These are phyloP conservation scores for Megastigmus dorsalis DNA, from an alignment of 2,888 invertebrate genomes.

Conservation along the genomic window DNA sequence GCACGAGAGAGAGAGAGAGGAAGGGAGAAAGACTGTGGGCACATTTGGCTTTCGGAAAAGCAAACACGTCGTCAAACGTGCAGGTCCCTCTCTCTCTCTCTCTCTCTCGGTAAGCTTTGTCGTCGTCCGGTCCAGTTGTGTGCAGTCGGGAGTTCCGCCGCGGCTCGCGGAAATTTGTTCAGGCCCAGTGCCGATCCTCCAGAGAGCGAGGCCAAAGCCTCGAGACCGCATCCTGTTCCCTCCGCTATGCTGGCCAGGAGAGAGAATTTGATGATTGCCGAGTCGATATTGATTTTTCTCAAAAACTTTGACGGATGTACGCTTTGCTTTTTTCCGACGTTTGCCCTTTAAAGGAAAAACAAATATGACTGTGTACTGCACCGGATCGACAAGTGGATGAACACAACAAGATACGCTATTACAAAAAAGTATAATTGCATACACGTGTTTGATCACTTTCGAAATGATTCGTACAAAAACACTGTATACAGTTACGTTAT, in stretches of 20 bases:
- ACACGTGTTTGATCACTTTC: too few relatives aligned
- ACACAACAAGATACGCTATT: too few relatives aligned
- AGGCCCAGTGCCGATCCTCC: slow-evolving; percentile 15
- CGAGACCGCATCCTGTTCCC: slow-evolving; percentile 7
- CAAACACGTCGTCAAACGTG: slow-evolving; percentile 47
- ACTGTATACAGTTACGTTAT: too few relatives aligned
- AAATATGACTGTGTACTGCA: too few relatives aligned
- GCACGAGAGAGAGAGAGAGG: slow-evolving; percentile 2
- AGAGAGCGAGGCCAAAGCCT: not conserved
- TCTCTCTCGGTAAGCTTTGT: slow-evolving; percentile 47
- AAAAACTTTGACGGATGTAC: not conserved
- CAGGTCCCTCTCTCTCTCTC: not conserved
- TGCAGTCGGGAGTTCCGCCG: not conserved
- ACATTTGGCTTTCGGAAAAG: slow-evolving; percentile 52
- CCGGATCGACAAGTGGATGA: too few relatives aligned
- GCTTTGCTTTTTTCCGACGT: not conserved
- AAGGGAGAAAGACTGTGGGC: slow-evolving; percentile 18
- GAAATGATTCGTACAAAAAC: too few relatives aligned
- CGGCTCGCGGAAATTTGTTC: slow-evolving; percentile 49
- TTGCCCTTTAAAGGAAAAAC: too few relatives aligned
- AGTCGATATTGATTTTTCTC: slow-evolving; percentile 35
- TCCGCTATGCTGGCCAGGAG: not conserved
- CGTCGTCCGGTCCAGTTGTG: slow-evolving; percentile 26
- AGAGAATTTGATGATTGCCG: not conserved
- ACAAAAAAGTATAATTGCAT: too few relatives aligned